Evolutionary conservation across 2,797 vertebrate genomes (phyloP).

Genomic region (Euthynnus affinis): DNA sequence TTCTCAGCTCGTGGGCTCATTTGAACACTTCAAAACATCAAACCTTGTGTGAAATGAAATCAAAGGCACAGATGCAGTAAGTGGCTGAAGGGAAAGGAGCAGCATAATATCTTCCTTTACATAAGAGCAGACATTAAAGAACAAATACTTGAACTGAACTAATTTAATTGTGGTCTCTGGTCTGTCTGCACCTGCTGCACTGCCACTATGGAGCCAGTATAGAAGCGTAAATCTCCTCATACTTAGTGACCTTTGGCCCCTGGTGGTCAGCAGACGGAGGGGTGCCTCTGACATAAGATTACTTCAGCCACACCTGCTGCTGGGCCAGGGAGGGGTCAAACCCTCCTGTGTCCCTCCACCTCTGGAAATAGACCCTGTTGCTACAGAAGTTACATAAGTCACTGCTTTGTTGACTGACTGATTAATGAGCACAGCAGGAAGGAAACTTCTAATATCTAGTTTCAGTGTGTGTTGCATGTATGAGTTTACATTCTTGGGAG

Average conservation of each 20-base stretch:
- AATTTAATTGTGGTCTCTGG: neutral
- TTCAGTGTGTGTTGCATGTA: slow-evolving; percentile 30
- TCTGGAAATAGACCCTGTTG: slow-evolving; percentile 78
- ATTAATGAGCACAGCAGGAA: slow-evolving; percentile 55
- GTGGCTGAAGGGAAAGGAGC: neutral
- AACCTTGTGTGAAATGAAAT: slow-evolving; percentile 13
- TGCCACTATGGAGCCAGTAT: slow-evolving; percentile 15
- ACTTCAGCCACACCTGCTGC: slow-evolving; percentile 68
- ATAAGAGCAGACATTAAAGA: neutral
- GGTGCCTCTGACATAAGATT: slow-evolving; percentile 41
- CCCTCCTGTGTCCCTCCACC: slow-evolving; percentile 59
- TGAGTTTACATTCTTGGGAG: slow-evolving; percentile 30
- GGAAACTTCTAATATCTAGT: slow-evolving; percentile 34
- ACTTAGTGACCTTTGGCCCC: slow-evolving; percentile 53
- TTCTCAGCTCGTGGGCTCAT: slow-evolving; percentile 4
- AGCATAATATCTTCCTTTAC: neutral
- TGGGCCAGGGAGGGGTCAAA: slow-evolving; percentile 41
- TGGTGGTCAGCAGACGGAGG: slow-evolving; percentile 48
- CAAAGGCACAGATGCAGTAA: slow-evolving; percentile 23
- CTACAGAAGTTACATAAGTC: slow-evolving; percentile 64
- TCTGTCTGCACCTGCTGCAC: slow-evolving; percentile 55
- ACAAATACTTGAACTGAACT: neutral
- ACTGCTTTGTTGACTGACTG: slow-evolving; percentile 63
- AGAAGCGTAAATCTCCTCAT: slow-evolving; percentile 17
- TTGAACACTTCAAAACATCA: slow-evolving; percentile 16